These are phyloP conservation scores for Dreissena polymorpha DNA, from an alignment of 1,140 invertebrate species.

Conservation along the genomic window DNA sequence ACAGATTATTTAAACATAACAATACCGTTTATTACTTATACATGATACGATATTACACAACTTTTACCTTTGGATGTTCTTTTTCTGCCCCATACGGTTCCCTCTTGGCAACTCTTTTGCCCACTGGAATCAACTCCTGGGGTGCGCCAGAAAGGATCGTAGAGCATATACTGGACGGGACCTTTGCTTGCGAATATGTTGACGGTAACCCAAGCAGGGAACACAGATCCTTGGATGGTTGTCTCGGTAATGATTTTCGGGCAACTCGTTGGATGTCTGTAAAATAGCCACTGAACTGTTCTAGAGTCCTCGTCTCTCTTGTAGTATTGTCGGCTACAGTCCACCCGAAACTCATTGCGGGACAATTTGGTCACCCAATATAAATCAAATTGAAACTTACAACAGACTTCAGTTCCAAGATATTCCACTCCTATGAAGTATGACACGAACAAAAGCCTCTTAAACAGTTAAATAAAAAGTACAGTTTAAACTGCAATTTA, in stretches of 20 bases:
- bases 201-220: conserved; percentile 17
- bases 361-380: not conserved
- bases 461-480: too few species aligned
- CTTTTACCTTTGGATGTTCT: too few species aligned
- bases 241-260: conserved; percentile 24
- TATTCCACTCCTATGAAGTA: too few species aligned
- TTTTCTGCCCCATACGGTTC: too few species aligned
- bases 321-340: not conserved
- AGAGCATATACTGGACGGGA: not conserved
- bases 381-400: not conserved
- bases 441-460: too few species aligned
- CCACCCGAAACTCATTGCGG: conserved; percentile 33
- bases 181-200: not conserved
- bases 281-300: conserved; percentile 39
- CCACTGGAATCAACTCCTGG: not conserved
- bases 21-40: too few species aligned
- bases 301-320: conserved; percentile 16
- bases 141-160: not conserved
- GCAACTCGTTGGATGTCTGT: conserved; percentile 42
- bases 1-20: too few species aligned
- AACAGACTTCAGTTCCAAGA: too few species aligned
- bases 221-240: conserved; percentile 31
- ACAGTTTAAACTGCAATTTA: too few species aligned
- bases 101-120: not conserved
- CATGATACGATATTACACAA: too few species aligned